Base-by-base conservation (phyloP, 2,888 invertebrate species). In the Philonicus albiceps region DNA sequence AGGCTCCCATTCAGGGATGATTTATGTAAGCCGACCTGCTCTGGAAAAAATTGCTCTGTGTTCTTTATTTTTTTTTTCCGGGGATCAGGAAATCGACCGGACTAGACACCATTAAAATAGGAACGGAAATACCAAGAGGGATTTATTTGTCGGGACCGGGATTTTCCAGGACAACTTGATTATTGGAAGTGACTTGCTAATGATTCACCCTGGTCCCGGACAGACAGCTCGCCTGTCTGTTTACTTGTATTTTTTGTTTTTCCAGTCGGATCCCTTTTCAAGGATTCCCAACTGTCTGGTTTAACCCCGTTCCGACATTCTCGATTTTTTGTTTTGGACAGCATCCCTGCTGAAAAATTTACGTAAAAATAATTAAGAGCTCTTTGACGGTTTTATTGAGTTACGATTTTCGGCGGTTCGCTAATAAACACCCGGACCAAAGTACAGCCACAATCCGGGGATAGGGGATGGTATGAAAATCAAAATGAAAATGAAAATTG, bases 111-210 rank as follows among this genome's bases (percentile, higher is more conserved):
- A 80, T 80, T 80, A 80, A 80, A 76, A 34, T 19, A 34, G 37
- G 8, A 49, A 53, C n/a, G n/a, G 49, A 53, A 34, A 64, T 27
- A 11, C 83, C 83, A 83, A 37, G 55, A 55, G 55, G 64, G 72
- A 72, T 49, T 53, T 80, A 49, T 53, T 43, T 37, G 80, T 80
- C 53, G 37, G n/a, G 74, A 64, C 31, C 7, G 64, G 64, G 40
- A n/a, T 37, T 64, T 30, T 72, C n/a, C 30, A 19, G 55, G 83
- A 64, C 83, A 83, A 72, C 37, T 83, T 83, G 55, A 83, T 83
- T 83, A 83, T 83, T 83, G 83, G 72, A 85, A 85, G 72, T 87
- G 87, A 86, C 86, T 87, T 86, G 49, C 43, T 73, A 74, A 86
- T 86, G 87, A 87, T 87, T 87, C 86, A 87, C 86, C 40, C 81